phyloP scores from a whole-genome alignment of 2,113 vertebrate genomes.

The Cyphomyrus plagiostoma region DNA sequence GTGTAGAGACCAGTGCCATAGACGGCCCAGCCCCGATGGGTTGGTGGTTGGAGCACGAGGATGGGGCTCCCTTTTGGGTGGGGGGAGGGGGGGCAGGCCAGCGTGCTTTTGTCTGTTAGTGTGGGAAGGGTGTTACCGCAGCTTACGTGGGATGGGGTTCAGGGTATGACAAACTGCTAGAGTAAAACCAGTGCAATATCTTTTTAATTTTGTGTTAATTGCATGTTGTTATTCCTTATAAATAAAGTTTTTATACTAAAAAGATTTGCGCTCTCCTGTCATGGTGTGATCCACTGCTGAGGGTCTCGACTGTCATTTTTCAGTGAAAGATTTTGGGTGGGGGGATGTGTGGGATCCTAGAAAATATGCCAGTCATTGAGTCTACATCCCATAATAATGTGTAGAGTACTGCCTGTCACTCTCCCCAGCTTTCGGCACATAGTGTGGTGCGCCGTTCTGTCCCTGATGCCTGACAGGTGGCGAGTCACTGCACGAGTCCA shows the following conservation, averaged over 20 bases:
- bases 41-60: not conserved
- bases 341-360: not conserved
- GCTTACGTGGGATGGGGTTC: constrained; percentile 24
- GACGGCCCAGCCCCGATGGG: not conserved
- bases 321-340: not conserved
- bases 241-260: constrained; percentile 49
- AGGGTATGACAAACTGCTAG: constrained; percentile 34
- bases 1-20: constrained; percentile 20
- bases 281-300: not conserved
- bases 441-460: not conserved
- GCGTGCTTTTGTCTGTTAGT: constrained; percentile 28
- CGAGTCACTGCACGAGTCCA: not conserved
- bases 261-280: not conserved
- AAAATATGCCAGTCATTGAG: not conserved
- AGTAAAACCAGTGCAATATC: constrained; percentile 66
- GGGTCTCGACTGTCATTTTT: not conserved
- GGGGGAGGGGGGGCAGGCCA: not conserved
- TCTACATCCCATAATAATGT: not conserved
- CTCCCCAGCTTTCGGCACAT: not conserved
- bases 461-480: not conserved
- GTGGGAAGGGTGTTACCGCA: constrained; percentile 11
- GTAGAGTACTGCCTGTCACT: not conserved
- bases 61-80: not conserved
- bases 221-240: constrained; percentile 64
- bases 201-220: constrained; percentile 62